Base-by-base conservation (phyloP, 2,888 invertebrate species). In the Drosophila limbata region DNA sequence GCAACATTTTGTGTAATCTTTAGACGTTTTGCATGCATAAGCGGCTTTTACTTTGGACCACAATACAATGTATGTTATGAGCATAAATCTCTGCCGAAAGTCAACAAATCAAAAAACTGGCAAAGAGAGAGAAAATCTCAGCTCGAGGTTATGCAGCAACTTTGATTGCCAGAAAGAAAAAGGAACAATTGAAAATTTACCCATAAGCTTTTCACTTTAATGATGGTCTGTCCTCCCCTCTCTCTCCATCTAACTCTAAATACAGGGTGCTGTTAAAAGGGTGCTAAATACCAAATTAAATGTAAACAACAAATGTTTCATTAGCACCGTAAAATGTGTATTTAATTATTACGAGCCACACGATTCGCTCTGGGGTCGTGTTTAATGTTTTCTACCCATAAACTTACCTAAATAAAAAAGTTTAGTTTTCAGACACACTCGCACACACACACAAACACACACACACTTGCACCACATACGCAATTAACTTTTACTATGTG, bases 221-320 rank as follows among this genome's bases (percentile, higher is more conserved):
- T 77, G 64, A 69, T 73, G 50, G 40, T 45, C 39, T 73, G 19
- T 28, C 28, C 6, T 6, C 3, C 21, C 11, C 13, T 48, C 44
- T 13, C 19, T 31, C 10, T 37, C 17, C 40, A 15, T 28, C 33
- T 21, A 11, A 10, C 42, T 53, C 11, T 56, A 2, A 0, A 35
- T 17, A 48, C 45, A 40, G 50, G 64, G 44, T 31, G 61, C 33
- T 44, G 53, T 40, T 35, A 48, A 48, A 60, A 66, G 64, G 69
- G 56, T 88, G 73, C 73, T 76, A 83, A 84, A 88, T 79, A 74
- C 73, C 82, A 84, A 85, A 84, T 86, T 84, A 84, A 88, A 86
- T 88, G 87, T 79, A 88, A 85, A 87, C 89, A 89, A 82, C 85
- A 87, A 87, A 89, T 89, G 85, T 85, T 89, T 87, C 89, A 89